phyloP scores from a whole-genome alignment of 2,888 invertebrate species.

The Drosophila subquinaria region DNA sequence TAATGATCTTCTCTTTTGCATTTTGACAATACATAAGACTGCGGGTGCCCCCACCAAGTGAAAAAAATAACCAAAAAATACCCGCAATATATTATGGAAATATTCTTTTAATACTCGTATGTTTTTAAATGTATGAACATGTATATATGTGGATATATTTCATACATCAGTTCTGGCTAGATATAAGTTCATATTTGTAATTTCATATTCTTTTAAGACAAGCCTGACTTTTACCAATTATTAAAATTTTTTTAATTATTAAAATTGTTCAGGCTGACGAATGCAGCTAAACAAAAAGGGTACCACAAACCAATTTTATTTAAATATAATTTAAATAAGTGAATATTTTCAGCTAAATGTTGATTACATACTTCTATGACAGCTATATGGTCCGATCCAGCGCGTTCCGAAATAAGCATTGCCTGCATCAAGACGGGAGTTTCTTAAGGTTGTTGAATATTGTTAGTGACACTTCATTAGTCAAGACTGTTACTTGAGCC shows the following conservation, averaged over 20 bases:
- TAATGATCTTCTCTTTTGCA: constrained; percentile 77
- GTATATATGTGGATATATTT: not conserved
- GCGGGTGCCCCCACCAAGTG: constrained; percentile 66
- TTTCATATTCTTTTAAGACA: not conserved
- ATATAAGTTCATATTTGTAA: not conserved
- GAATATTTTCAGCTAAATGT: no score
- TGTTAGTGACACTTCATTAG: constrained; percentile 8
- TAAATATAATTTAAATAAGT: not conserved
- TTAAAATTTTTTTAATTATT: not conserved
- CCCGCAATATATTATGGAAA: constrained; percentile 29
- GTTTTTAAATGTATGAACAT: not conserved
- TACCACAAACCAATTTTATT: not conserved
- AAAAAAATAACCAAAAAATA: constrained; percentile 11
- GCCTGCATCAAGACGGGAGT: not conserved
- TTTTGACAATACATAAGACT: constrained; percentile 76
- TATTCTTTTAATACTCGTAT: constrained; percentile 21
- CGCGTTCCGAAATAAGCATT: no score
- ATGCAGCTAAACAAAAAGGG: not conserved
- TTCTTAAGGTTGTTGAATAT: constrained; percentile 5
- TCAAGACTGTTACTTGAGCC: constrained; percentile 7
- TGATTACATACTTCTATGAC: no score
- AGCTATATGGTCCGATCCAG: no score
- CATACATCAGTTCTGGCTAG: not conserved
- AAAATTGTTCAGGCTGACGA: not conserved
- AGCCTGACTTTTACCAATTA: not conserved